A percentile compares a stretch with the other conserved stretches of the same genome.
Evolutionary conservation across 1,140 invertebrate species (phyloP).

Genomic region (Camponotus vicinus): DNA sequence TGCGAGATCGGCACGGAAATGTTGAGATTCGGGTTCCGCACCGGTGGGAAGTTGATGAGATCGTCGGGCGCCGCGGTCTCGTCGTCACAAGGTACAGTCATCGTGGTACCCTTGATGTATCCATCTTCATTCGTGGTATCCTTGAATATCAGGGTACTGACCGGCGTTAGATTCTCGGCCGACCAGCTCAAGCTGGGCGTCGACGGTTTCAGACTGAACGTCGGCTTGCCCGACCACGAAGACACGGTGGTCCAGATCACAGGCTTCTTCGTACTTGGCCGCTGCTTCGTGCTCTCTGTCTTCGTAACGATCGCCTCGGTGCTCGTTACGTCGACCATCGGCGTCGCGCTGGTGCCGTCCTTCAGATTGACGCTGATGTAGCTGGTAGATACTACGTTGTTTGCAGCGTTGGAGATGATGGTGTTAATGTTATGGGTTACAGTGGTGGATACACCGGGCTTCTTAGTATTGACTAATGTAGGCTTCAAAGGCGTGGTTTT

Average conservation of each 20-base stretch:
- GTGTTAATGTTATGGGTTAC: conserved; percentile 85
- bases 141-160: conserved; percentile 74
- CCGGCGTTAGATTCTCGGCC: conserved; percentile 56
- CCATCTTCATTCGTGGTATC: conserved; percentile 41
- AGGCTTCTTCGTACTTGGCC: conserved; percentile 65
- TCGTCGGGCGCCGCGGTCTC: conserved; percentile 89
- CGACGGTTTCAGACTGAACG: conserved; percentile 79
- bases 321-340: conserved; percentile 43
- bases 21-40: conserved; percentile 93
- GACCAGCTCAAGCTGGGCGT: conserved; percentile 63
- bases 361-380: conserved; percentile 84
- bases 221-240: conserved; percentile 80
- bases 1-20: conserved; percentile 86
- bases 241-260: conserved; percentile 81
- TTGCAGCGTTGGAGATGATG: conserved; percentile 79
- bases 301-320: conserved; percentile 40
- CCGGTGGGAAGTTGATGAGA: conserved; percentile 93
- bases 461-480: conserved; percentile 75
- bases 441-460: conserved; percentile 80
- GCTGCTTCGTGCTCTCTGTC: background rate
- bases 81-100: conserved; percentile 74
- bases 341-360: conserved; percentile 75
- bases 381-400: conserved; percentile 83
- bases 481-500: conserved; percentile 80
- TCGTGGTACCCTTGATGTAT: conserved; percentile 66